Evolutionary conservation across 2,113 vertebrate species (phyloP), one percentile per base, ranked within the genome.

Genomic region (Odontophorus gujanensis): DNA sequence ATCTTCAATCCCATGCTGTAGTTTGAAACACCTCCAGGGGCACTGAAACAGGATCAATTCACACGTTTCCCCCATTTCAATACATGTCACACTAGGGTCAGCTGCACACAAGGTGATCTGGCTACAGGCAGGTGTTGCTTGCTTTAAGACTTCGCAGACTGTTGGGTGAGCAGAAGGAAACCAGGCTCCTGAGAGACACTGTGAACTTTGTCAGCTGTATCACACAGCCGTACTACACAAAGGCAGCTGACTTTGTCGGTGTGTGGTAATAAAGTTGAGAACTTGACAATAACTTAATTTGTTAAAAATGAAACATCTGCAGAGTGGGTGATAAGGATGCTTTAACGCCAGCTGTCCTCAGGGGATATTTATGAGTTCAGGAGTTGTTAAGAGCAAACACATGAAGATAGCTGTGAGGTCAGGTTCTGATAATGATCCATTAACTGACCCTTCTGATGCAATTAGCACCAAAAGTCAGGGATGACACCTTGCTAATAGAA

Each of bases 211-310:
- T 50, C 1, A 2, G 55, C 50, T 13, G 6, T 17, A 42, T 8
- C 30, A n/a, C 7, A 2, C 1, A 8, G 40, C 16, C 7, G 26
- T 45, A 73, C 30, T 71, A 51, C 36, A 67, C 73, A 78, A 47
- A 81, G 25, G 21, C 62, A 17, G 12, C 1, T 0, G 1, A 16
- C 22, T 61, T 25, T 5, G 3, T 8, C 22, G 30, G 26, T 0
- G 26, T 0, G 12, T 36, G 30, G 30, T 9, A 26, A 71, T 32
- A 13, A 51, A 81, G 40, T 8, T 10, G 10, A 6, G 38, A 63
- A 58, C 1, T 4, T 5, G 21, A 34, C 19, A 20, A 57, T 4
- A 48, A 8, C 36, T 74, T 18, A 10, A 63, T 68, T 34, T 50
- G 81, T 32, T 34, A 59, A 79, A 83, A 72, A 63, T 25, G 81